Evolutionary conservation across 2,113 vertebrate genomes (phyloP).

Genomic region (Rhodinocichla rosea): DNA sequence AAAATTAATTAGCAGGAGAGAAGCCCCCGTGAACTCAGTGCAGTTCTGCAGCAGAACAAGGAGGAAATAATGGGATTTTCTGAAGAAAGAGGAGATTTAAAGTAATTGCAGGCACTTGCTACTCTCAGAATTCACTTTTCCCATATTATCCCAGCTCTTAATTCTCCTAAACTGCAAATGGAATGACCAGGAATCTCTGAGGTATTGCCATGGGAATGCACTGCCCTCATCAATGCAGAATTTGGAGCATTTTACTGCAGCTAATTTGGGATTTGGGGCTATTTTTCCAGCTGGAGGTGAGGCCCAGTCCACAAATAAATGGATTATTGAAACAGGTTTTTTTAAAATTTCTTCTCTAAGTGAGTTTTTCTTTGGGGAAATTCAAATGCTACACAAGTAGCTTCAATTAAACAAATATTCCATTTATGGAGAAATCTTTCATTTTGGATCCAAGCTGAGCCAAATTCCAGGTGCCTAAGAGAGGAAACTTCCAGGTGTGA

Average conservation of each 20-base stretch:
- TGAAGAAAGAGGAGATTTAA: background rate
- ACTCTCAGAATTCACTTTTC: background rate
- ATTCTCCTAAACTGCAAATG: background rate
- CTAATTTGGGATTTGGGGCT: background rate
- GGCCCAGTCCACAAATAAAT: background rate
- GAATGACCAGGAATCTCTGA: background rate
- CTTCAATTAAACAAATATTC: background rate
- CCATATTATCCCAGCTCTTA: background rate
- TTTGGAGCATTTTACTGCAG: background rate
- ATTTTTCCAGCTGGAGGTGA: background rate
- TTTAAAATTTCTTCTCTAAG: background rate
- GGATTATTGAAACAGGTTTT: background rate
- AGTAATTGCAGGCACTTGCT: background rate
- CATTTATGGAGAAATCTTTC: background rate
- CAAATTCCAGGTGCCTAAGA: background rate
- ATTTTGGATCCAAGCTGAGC: background rate
- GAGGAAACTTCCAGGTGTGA: rapidly evolving
- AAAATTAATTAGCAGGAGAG: background rate
- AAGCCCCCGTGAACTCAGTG: background rate
- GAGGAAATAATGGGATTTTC: background rate
- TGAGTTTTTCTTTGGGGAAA: background rate
- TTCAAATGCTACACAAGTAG: background rate
- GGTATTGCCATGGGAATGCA: background rate
- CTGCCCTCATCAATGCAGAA: background rate
- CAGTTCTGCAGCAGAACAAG: background rate